Evolutionary conservation across 2,113 vertebrate species (phyloP), one percentile per base, ranked within the genome.

Genomic region (Sturnira hondurensis): DNA sequence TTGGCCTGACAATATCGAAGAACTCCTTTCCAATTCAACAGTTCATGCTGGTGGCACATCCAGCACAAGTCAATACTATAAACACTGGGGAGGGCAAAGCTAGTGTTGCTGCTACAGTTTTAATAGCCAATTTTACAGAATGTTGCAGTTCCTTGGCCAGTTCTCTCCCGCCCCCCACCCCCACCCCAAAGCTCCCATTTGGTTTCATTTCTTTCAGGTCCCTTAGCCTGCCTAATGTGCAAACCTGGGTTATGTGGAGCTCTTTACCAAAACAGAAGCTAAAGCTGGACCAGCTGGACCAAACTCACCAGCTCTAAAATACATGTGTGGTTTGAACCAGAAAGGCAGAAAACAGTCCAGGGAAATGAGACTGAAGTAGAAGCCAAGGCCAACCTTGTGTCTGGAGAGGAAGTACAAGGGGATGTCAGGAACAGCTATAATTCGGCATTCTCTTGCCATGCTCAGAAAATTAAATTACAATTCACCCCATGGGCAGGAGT

Each of bases 391-490:
- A 47, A 7, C 15, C 10, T 87, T 38, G 20, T 58, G 56, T 63
- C 56, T 63, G 71, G 38, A 73, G 67, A 93, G 52, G 14, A 50
- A 76, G 71, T 28, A 58, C 58, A 81, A 58, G 76, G 41, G 38
- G 41, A 43, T 33, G 31, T 20, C n/a, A 76, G n/a, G 56, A n/a
- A 47, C 4, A 31, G 70, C 63, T 14, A 9, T 12, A 31, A 36
- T 1, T n/a, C 1, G 11, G 33, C 36, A 31, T 56, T 78, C 47
- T 97, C 74, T 28, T 91, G 82, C 56, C 41, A 65, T 52, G 76
- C 58, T 98, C 92, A 92, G 52, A 73, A 80, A 95, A 95, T 63
- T 77, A 80, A 85, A 97, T 87, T 91, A 93, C 24, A 87, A 97
- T 92, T 87, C 90, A 96, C n/a, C 36, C 81, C 61, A 86, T 65